Evolutionary conservation across 2,888 invertebrate genomes (phyloP).

Genomic region (Dicycla oo): DNA sequence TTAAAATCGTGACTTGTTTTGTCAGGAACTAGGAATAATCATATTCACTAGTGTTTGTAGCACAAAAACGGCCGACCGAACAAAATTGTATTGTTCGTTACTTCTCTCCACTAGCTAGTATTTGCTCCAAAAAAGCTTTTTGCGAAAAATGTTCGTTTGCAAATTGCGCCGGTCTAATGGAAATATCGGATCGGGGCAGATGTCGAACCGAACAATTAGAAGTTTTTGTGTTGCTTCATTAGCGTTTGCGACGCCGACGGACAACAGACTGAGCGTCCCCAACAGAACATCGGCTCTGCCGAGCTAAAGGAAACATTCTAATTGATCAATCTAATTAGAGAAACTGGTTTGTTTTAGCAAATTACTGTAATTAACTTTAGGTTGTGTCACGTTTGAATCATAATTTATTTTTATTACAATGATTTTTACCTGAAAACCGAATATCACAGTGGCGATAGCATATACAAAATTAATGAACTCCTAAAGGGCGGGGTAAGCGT

Average conservation of each 20-base stretch:
- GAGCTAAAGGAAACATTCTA: constrained; percentile 43
- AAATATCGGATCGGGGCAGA: constrained; percentile 76
- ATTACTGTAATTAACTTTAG: background rate
- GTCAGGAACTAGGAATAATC: constrained; percentile 24
- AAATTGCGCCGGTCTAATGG: constrained; percentile 76
- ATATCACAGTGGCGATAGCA: background rate
- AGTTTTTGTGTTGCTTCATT: constrained; percentile 82
- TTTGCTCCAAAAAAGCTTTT: constrained; percentile 46
- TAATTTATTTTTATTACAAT: background rate
- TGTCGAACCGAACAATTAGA: constrained; percentile 77
- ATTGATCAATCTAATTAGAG: constrained; percentile 39
- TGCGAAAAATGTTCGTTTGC: constrained; percentile 71
- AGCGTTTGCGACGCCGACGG: constrained; percentile 59
- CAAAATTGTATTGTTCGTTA: constrained; percentile 27
- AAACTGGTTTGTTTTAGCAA: constrained; percentile 33
- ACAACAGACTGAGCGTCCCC: constrained; percentile 49
- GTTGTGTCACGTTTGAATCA: background rate
- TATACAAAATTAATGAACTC: constrained; percentile 18
- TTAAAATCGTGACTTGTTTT: constrained; percentile 16
- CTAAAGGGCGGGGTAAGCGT: background rate
- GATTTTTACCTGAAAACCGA: background rate
- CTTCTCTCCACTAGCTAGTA: constrained; percentile 24
- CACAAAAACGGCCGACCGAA: constrained; percentile 38
- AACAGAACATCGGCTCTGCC: constrained; percentile 56
- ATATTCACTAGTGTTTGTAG: constrained; percentile 21